phyloP scores from a whole-genome alignment of 2,113 vertebrate genomes.

The Solenodon paradoxus region DNA sequence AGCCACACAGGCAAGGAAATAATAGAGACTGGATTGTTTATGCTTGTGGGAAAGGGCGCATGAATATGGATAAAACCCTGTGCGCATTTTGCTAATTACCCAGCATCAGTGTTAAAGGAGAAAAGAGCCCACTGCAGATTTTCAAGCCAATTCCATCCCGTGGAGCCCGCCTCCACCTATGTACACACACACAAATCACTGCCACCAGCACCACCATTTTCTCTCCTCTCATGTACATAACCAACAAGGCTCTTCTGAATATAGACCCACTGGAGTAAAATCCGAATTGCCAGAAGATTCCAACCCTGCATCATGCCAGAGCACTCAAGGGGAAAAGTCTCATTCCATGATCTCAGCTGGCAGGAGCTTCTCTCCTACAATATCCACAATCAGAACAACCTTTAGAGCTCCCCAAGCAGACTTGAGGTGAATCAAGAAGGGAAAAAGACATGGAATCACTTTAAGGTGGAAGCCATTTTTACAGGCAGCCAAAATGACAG shows the following conservation, averaged over 20 bases:
- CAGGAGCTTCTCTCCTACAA: conserved; percentile 44
- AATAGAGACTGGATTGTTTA: conserved; percentile 73
- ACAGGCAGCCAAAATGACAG: neutral
- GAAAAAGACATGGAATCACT: conserved; percentile 18
- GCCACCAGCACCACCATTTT: neutral
- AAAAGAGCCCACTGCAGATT: conserved; percentile 64
- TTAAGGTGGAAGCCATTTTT: neutral
- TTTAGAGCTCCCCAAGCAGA: neutral
- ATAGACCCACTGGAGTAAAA: conserved; percentile 73
- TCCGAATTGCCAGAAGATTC: conserved; percentile 65
- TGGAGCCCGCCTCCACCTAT: conserved; percentile 51
- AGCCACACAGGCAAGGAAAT: conserved; percentile 70
- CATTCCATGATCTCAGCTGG: neutral
- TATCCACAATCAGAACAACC: conserved; percentile 25
- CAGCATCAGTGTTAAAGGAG: conserved; percentile 70
- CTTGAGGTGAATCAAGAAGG: neutral
- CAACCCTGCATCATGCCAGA: conserved; percentile 54
- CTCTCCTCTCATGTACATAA: conserved; percentile 51
- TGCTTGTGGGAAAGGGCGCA: conserved; percentile 74
- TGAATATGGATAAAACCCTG: conserved; percentile 77
- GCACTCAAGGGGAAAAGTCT: conserved; percentile 55
- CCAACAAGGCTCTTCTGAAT: conserved; percentile 70
- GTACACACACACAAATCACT: neutral
- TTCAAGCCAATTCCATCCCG: conserved; percentile 66
- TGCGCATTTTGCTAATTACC: conserved; percentile 76